phyloP scores from a whole-genome alignment of 2,888 invertebrate species.

The Lasioglossum marginatum region DNA sequence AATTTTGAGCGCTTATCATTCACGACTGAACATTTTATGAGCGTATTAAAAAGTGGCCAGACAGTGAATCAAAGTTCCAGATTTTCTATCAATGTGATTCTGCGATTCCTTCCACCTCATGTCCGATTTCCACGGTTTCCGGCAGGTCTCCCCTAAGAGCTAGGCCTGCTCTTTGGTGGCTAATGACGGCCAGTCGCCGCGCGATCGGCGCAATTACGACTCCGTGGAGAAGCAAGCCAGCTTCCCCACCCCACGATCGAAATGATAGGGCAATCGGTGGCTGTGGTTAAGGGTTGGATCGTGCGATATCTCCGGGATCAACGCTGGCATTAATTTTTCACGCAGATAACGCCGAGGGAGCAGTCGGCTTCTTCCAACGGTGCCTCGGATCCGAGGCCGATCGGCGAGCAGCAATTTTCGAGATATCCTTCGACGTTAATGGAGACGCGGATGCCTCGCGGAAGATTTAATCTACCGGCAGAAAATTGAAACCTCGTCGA shows the following conservation, averaged over 20 bases:
- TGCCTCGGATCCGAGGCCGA: slow-evolving; percentile 16
- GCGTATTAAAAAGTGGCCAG: background rate
- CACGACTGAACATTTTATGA: background rate
- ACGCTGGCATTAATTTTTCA: slow-evolving; percentile 57
- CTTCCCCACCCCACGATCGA: slow-evolving; percentile 46
- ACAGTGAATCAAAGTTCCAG: background rate
- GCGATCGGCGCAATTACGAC: slow-evolving; percentile 48
- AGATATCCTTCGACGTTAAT: slow-evolving; percentile 14
- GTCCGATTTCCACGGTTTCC: slow-evolving; percentile 6
- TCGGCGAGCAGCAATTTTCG: slow-evolving; percentile 20
- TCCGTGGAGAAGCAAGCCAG: slow-evolving; percentile 1
- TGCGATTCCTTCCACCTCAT: background rate
- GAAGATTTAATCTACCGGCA: slow-evolving; percentile 7
- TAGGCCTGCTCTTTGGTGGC: background rate
- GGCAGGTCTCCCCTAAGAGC: background rate
- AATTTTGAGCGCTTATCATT: background rate
- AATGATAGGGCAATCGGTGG: slow-evolving; percentile 67
- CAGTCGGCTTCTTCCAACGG: background rate
- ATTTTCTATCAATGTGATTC: background rate
- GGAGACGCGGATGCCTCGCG: slow-evolving; percentile 7
- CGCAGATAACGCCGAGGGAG: slow-evolving; percentile 49
- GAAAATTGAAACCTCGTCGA: slow-evolving; percentile 12
- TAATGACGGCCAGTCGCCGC: slow-evolving; percentile 19
- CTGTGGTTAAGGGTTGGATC: slow-evolving; percentile 56
- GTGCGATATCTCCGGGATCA: slow-evolving; percentile 49